Base-by-base conservation (phyloP, 2,113 vertebrate genomes). In the Cyanoramphus novaezelandiae region DNA sequence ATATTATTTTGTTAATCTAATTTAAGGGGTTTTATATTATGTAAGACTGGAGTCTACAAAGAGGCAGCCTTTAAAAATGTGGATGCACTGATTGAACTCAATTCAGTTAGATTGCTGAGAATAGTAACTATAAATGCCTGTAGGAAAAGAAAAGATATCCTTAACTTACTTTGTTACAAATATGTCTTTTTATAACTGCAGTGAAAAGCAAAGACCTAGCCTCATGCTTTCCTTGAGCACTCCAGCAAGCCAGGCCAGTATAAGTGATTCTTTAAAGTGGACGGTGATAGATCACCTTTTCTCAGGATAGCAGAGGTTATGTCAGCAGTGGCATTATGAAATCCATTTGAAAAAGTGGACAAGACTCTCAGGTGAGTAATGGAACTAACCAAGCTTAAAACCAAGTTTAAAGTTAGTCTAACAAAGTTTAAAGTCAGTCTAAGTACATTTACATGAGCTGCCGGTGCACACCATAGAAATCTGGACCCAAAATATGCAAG, bases 111-210 rank as follows among this genome's bases (percentile, higher is more conserved):
- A 33, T 82, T 84, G 69, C 29, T 57, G 25, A 80, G n/a, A 87
- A 72, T 4, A 37, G 8, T 37, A 67, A 50, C 35, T 43, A 33
- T 27, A 53, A 76, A 63, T 16, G 10, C 17, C 21, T 88, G 10
- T 23, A 91, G 62, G 9, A 52, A 35, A 76, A 69, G 3, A 37
- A 71, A 27, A 24, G 4, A 37, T 35, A 13, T 67, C 31, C 5
- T 43, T 67, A 25, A 69, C 27, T 60, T 46, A 35, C 17, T 82
- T 62, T 52, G 28, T 39, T 90, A 41, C 8, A 83, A 70, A 77
- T 47, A 46, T 1, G 1, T 1, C 33, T 86, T 87, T 67, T 77
- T 6, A 6, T 67, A 70, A 77, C n/a, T 29, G 19, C 0, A 0
- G 6, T 41, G 77, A 39, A 87, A 93, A 95, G 18, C 7, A 6